Conservation (phyloP, 2,113 vertebrate species). For the Jacana jacana region DNA sequence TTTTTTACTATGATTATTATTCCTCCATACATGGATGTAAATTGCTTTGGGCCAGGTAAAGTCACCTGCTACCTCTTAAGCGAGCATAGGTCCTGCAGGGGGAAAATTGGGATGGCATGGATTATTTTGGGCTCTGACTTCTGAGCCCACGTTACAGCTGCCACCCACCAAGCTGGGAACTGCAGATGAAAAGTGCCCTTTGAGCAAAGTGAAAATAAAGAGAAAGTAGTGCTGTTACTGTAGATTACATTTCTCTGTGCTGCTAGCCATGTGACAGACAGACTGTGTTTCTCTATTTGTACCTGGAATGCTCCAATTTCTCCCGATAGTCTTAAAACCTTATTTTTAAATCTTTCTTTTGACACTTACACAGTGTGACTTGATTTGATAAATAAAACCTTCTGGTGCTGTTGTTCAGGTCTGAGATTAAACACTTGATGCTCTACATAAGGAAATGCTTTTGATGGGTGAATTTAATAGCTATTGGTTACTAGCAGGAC, state of each 20-base stretch:
- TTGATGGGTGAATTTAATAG: constrained; percentile 1
- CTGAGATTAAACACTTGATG: constrained; percentile 49
- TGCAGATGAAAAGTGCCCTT: constrained; percentile 23
- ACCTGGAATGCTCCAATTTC: constrained; percentile 59
- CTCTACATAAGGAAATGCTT: constrained; percentile 15
- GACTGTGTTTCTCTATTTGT: constrained; percentile 59
- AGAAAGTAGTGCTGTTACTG: constrained; percentile 32
- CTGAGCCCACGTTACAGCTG: background rate
- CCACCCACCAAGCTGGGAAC: background rate
- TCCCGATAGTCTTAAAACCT: constrained; percentile 44
- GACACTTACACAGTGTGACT: constrained; percentile 50
- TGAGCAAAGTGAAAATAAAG: constrained; percentile 47
- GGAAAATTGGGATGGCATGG: background rate
- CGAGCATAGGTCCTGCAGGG: background rate
- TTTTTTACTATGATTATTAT: background rate
- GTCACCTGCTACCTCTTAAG: background rate
- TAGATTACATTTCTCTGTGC: constrained; percentile 58
- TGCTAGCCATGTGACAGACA: constrained; percentile 64
- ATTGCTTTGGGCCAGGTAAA: background rate
- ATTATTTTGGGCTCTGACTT: background rate
- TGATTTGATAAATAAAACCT: constrained; percentile 67
- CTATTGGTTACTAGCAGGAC: background rate
- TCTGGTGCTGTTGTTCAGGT: constrained; percentile 26
- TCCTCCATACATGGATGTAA: background rate
- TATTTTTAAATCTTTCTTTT: constrained; percentile 62